Base-by-base conservation (phyloP, 2,888 invertebrate species). In the Timema cristinae region DNA sequence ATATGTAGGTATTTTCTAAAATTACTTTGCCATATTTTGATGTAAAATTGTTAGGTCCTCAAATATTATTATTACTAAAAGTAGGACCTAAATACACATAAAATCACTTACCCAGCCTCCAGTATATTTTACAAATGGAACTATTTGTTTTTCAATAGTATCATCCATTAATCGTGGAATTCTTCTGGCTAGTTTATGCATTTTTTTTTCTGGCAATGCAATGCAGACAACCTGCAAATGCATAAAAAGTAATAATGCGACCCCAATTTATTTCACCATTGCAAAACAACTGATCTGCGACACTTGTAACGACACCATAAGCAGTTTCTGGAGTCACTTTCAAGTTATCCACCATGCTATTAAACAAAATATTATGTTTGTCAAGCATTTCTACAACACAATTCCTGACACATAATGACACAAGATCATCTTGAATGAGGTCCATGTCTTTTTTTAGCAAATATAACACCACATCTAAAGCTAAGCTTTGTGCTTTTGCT, bases 221-320 rank as follows among this genome's bases (percentile, higher is more conserved):
- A 77, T 0, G 82, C 83, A 83, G 77, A 56, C 83, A 79, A 32
- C 82, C 83, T 79, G 81, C 82, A 75, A 83, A 83, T 7, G 83
- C 83, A 74, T 82, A 83, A 5, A 83, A 77, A 73, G 82, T 82
- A 7, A 83, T 80, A 66, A 83, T 81, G 70, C 82, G 79, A 0
- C 83, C 82, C 83, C 83, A 83, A 66, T 83, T 83, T n/a, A 82
- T 78, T 50, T 78, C 82, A 52, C 82, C 83, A 69, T 80, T 77
- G 6, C 79, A 75, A 71, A 84, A 84, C n/a, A 84, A 76, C 77
- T 83, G 83, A 74, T 84, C 82, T n/a, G 84, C 84, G 49, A 84
- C 82, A 11, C 80, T 81, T 32, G 32, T 32, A 32, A 32, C 4
- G 32, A 32, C 32, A 32, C 32, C 32, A 32, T 32, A 32, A 32